Conservation (phyloP, 1,140 invertebrate genomes). For the Brachionus rotundiformis region DNA sequence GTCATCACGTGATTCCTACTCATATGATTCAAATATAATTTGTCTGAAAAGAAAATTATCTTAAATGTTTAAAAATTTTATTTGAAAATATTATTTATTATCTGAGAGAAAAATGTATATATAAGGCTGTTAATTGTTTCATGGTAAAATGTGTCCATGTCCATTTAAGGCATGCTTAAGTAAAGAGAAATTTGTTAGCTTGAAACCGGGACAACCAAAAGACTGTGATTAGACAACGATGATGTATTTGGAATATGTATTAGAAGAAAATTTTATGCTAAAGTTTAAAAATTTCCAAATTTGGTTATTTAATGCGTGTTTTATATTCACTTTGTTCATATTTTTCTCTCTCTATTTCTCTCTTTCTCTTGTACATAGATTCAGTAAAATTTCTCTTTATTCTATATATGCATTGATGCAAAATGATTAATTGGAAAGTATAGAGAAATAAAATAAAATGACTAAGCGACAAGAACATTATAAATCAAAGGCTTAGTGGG, state of each 20-base stretch:
- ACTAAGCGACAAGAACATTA: conserved; percentile 37
- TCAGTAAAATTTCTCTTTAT: conserved; percentile 13
- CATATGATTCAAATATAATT: conserved; percentile 26
- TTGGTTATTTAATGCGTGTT: conserved; percentile 44
- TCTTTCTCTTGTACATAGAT: background rate
- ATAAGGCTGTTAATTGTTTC: no score
- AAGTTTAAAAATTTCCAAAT: conserved; percentile 26
- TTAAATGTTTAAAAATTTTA: background rate
- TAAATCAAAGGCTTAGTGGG: conserved; percentile 33
- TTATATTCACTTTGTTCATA: background rate
- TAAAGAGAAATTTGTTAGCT: background rate
- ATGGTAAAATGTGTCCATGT: background rate
- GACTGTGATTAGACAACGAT: background rate
- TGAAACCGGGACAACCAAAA: background rate
- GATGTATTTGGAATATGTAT: conserved; percentile 21
- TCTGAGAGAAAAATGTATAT: no score
- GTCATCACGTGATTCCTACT: conserved; percentile 32
- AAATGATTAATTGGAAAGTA: conserved; percentile 42
- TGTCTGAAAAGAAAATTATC: conserved; percentile 6
- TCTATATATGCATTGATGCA: conserved; percentile 41
- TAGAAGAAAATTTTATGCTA: conserved; percentile 13
- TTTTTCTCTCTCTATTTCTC: background rate
- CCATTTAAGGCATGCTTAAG: background rate
- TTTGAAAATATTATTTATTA: background rate
- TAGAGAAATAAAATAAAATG: conserved; percentile 45